A percentile compares a stretch with the other conserved stretches of the same genome.
These are phyloP conservation scores for Pogonognathellus flavescens DNA, from an alignment of 1,140 invertebrate genomes.

Conservation along the genomic window DNA sequence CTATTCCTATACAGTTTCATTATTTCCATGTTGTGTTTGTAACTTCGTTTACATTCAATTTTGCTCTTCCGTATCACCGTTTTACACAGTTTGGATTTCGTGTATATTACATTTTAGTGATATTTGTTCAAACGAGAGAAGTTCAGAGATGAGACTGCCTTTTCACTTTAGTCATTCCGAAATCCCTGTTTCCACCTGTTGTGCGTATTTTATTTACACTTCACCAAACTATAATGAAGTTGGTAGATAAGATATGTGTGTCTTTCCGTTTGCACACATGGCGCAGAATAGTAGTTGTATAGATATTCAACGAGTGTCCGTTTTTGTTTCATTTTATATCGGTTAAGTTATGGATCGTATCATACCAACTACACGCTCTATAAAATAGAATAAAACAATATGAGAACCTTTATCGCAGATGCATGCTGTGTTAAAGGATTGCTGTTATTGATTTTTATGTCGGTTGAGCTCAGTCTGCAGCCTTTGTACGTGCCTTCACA, in stretches of 20 bases:
- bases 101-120: not conserved
- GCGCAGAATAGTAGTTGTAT: not conserved
- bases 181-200: not conserved
- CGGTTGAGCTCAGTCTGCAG: not conserved
- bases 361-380: not conserved
- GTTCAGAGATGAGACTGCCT: not conserved
- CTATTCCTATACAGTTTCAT: no score
- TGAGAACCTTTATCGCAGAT: constrained; percentile 4
- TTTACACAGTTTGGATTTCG: no score
- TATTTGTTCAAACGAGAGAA: not conserved
- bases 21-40: no score
- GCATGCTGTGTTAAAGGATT: constrained; percentile 30
- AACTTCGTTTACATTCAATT: no score
- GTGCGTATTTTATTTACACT: not conserved
- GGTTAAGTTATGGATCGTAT: not conserved
- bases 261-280: not conserved
- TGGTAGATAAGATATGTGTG: no score
- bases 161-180: not conserved
- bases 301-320: not conserved
- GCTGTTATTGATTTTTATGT: constrained; percentile 16
- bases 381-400: constrained; percentile 20
- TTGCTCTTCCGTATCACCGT: no score
- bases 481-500: constrained; percentile 13
- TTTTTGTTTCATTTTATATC: not conserved
- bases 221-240: not conserved